Evolutionary conservation across 2,113 vertebrate genomes (phyloP).

Genomic region (Centrocercus urophasianus): DNA sequence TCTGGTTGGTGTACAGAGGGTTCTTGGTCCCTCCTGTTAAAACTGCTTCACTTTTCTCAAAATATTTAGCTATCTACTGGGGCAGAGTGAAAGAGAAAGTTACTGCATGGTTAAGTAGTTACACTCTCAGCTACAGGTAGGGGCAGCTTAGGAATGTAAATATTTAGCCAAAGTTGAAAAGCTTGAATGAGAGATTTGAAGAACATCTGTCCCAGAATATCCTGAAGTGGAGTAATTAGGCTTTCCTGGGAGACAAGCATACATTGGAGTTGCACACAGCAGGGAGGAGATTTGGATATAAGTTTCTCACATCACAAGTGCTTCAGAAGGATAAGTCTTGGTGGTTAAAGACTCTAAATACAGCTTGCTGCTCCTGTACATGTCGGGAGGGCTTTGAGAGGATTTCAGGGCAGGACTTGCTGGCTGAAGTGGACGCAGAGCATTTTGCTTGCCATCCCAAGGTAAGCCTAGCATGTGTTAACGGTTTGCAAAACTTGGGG

Average conservation of each 20-base stretch:
- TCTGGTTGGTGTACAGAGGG: background rate
- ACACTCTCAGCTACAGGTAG: background rate
- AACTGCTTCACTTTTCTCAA: background rate
- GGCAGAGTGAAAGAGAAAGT: background rate
- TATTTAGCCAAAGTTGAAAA: background rate
- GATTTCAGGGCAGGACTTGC: rapidly evolving
- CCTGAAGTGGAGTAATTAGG: background rate
- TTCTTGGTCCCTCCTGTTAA: background rate
- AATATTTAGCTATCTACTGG: background rate
- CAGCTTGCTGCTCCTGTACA: rapidly evolving
- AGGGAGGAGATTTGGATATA: background rate
- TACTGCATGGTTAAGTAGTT: background rate
- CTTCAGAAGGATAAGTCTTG: background rate
- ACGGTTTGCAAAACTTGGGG: background rate
- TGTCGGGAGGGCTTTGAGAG: background rate
- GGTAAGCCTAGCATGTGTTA: rapidly evolving
- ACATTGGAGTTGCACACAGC: background rate
- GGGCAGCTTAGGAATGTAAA: background rate
- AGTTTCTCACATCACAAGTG: background rate
- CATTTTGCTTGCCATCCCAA: background rate
- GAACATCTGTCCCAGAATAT: background rate
- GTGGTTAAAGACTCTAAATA: background rate
- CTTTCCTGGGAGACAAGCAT: background rate
- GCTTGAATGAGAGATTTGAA: background rate
- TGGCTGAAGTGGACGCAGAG: background rate